Evolutionary conservation across 2,797 vertebrate genomes (phyloP).

Genomic region (Pantherophis alleghaniensis): DNA sequence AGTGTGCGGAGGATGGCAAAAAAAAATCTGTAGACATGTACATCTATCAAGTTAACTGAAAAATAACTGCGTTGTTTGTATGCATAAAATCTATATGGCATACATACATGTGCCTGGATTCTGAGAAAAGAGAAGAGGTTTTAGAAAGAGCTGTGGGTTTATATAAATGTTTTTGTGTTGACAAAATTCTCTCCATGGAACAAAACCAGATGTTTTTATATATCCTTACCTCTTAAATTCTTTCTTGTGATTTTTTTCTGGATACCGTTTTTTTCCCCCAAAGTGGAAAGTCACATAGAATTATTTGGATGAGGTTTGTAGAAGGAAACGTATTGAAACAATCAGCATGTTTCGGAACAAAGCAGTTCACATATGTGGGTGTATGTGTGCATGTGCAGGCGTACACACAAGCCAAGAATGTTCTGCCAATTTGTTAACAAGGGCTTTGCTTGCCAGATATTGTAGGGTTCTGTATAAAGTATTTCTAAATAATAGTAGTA

Average conservation of each 20-base stretch:
- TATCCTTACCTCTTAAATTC: slow-evolving; percentile 54
- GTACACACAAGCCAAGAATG: background rate
- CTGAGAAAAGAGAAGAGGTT: slow-evolving; percentile 45
- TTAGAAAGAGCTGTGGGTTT: slow-evolving; percentile 58
- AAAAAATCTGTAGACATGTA: slow-evolving; percentile 65
- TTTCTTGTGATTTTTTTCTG: slow-evolving; percentile 47
- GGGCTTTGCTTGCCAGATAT: background rate
- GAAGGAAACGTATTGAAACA: slow-evolving; percentile 58
- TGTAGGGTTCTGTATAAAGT: background rate
- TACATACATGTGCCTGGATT: slow-evolving; percentile 35
- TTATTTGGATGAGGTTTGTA: slow-evolving; percentile 40
- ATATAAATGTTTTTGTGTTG: slow-evolving; percentile 64
- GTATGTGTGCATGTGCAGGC: too few relatives aligned
- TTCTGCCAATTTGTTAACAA: background rate
- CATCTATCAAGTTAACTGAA: slow-evolving; percentile 55
- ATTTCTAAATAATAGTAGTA: background rate
- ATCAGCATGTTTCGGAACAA: slow-evolving; percentile 50
- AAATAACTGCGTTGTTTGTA: slow-evolving; percentile 45
- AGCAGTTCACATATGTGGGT: slow-evolving; percentile 15
- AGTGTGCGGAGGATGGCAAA: slow-evolving; percentile 60
- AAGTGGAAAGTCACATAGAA: slow-evolving; percentile 45
- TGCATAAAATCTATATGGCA: slow-evolving; percentile 41
- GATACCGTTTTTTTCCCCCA: slow-evolving; percentile 46
- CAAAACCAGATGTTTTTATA: slow-evolving; percentile 70
- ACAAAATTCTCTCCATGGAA: slow-evolving; percentile 61